Conservation (phyloP, 2,113 vertebrate species). For the Suricata suricatta region DNA sequence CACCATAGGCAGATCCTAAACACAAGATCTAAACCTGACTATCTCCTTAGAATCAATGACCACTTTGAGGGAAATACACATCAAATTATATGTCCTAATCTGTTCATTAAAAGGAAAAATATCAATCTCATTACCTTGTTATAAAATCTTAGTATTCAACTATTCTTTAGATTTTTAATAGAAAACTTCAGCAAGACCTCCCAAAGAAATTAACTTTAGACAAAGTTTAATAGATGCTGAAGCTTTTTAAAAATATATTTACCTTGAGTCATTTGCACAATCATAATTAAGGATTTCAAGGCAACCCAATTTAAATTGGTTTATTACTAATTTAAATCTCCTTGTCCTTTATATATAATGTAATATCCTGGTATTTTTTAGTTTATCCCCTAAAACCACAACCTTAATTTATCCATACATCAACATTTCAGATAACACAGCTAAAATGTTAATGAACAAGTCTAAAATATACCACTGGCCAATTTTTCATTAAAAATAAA, state of each 20-base stretch:
- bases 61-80: conserved; percentile 9
- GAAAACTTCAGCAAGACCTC: neutral
- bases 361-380: conserved; percentile 12
- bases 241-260: conserved; percentile 41
- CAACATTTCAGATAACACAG: conserved; percentile 45
- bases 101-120: neutral
- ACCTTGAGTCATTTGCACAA: neutral
- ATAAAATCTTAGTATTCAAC: conserved; percentile 39
- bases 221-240: conserved; percentile 39
- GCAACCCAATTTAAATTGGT: conserved; percentile 3
- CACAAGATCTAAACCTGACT: neutral
- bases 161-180: neutral
- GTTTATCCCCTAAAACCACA: conserved; percentile 54
- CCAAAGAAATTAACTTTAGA: conserved; percentile 54
- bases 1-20: neutral
- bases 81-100: neutral
- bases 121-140: neutral
- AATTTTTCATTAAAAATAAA: conserved; percentile 56
- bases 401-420: conserved; percentile 45
- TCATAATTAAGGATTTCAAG: conserved; percentile 45
- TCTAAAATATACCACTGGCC: conserved; percentile 35
- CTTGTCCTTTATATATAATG: conserved; percentile 49
- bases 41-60: neutral
- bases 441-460: conserved; percentile 27
- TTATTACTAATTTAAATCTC: conserved; percentile 69